Evolutionary conservation across 2,888 invertebrate species (phyloP).

Genomic region (Cinara cedri): DNA sequence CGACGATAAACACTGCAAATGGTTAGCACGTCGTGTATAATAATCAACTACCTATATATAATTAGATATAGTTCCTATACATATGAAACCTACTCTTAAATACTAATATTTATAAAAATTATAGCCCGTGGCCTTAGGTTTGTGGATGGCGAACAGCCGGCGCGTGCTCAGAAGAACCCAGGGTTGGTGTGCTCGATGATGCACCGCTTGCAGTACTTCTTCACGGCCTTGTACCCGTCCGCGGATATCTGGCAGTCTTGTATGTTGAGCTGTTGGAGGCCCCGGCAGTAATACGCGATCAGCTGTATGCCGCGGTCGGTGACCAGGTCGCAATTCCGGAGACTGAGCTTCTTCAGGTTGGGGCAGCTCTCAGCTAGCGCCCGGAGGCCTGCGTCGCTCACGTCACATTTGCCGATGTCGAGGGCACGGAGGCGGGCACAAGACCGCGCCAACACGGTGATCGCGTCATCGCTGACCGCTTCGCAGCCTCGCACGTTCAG

Average conservation of each 20-base stretch:
- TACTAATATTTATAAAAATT: too few relatives aligned
- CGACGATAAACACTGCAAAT: too few relatives aligned
- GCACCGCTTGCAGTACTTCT: slow-evolving; percentile 89
- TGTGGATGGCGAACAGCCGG: not conserved
- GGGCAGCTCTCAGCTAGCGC: slow-evolving; percentile 88
- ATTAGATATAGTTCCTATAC: too few relatives aligned
- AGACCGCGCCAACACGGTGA: slow-evolving; percentile 82
- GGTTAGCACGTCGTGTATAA: too few relatives aligned
- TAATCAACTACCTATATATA: too few relatives aligned
- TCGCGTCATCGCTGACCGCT: slow-evolving; percentile 90
- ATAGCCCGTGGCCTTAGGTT: too few relatives aligned
- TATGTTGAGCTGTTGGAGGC: slow-evolving; percentile 88
- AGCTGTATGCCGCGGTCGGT: slow-evolving; percentile 88
- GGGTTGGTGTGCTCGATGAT: slow-evolving; percentile 95
- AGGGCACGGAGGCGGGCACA: slow-evolving; percentile 85
- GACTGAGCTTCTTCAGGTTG: slow-evolving; percentile 85
- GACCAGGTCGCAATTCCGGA: slow-evolving; percentile 88
- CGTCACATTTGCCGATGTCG: slow-evolving; percentile 92
- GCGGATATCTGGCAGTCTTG: slow-evolving; percentile 90
- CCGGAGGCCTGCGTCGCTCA: slow-evolving; percentile 85
- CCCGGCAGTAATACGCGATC: slow-evolving; percentile 87
- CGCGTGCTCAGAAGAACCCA: slow-evolving; percentile 74
- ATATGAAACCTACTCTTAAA: too few relatives aligned
- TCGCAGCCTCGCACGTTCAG: slow-evolving; percentile 91
- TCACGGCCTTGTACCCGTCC: slow-evolving; percentile 88